Conservation (phyloP, 2,113 vertebrate species). For the Pangasianodon gigas region DNA sequence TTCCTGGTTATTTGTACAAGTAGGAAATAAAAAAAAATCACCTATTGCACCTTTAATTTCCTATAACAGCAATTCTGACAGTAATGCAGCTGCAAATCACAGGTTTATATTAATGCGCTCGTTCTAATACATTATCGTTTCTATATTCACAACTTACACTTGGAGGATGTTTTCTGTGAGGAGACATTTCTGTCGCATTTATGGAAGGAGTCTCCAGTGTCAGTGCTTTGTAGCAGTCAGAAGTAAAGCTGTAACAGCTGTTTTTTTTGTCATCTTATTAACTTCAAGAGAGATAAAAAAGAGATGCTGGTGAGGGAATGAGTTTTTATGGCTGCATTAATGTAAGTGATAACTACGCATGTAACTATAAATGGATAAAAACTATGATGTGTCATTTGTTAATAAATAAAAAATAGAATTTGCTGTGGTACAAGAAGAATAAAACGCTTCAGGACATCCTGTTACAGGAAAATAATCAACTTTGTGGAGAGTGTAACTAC, state of each 20-base stretch:
- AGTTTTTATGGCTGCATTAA: background rate
- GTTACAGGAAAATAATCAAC: no score
- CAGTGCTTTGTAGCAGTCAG: background rate
- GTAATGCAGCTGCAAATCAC: background rate
- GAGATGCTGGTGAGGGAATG: background rate
- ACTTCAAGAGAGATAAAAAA: no score
- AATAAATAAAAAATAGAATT: no score
- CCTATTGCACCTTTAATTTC: background rate
- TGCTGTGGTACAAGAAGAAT: no score
- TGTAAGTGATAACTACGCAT: no score
- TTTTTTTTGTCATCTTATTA: background rate
- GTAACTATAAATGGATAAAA: background rate
- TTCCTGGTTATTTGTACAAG: no score
- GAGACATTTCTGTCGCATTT: background rate
- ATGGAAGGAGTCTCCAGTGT: background rate
- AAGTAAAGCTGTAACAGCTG: background rate
- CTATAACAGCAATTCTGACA: background rate
- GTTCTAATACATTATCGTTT: background rate
- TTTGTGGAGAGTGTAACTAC: no score
- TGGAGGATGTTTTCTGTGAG: background rate
- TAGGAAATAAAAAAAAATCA: no score
- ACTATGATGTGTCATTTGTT: background rate
- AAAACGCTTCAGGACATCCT: no score
- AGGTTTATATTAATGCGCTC: background rate
- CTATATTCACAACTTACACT: background rate